Conservation (phyloP, 1,140 invertebrate species). For the Lanistes nyassanus region DNA sequence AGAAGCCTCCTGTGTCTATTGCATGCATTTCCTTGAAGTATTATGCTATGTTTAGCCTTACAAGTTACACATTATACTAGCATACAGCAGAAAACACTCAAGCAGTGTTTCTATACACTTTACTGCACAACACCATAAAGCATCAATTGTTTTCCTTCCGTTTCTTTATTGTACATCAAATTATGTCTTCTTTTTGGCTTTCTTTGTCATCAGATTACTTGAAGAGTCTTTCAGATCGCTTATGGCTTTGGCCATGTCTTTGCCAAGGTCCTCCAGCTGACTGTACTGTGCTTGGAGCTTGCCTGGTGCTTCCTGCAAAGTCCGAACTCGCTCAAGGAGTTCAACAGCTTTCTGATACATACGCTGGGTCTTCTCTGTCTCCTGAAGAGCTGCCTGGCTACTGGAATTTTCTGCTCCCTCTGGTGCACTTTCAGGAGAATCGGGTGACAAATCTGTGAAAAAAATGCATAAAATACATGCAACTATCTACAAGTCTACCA, state of each 20-base stretch:
- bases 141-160: too few species aligned
- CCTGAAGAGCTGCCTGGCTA: not conserved
- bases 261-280: constrained; percentile 11
- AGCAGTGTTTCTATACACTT: too few species aligned
- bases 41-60: too few species aligned
- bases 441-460: constrained; percentile 19
- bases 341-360: constrained; percentile 20
- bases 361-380: constrained; percentile 12
- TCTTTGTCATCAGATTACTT: constrained; percentile 13
- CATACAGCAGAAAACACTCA: too few species aligned
- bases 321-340: constrained; percentile 7
- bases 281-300: not conserved
- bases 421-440: not conserved
- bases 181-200: not conserved
- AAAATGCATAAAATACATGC: not conserved
- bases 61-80: too few species aligned
- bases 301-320: not conserved
- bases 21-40: too few species aligned
- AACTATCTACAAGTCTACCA: too few species aligned
- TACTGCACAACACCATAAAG: too few species aligned
- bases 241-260: constrained; percentile 17
- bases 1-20: too few species aligned
- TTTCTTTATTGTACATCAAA: too few species aligned
- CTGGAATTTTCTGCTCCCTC: not conserved
- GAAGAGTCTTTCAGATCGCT: constrained; percentile 19